Conservation (phyloP, 2,888 invertebrate genomes). For the Agrotis exclamationis region DNA sequence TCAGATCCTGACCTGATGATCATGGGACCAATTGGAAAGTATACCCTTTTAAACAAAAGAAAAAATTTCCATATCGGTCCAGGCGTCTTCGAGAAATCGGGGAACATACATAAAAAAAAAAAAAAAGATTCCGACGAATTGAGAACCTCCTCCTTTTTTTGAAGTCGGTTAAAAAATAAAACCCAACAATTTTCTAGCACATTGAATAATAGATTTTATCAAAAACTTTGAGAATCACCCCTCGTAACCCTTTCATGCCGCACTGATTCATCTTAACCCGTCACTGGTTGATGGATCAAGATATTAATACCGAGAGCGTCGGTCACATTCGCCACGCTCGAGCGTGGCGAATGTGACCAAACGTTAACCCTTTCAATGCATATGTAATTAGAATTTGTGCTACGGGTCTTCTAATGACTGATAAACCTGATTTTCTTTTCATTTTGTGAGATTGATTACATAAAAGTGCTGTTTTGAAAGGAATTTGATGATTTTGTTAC, state of each 20-base stretch:
- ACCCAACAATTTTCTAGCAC: constrained; percentile 37
- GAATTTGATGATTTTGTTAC: constrained; percentile 44
- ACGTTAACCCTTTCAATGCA: constrained; percentile 87
- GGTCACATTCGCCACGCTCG: constrained; percentile 90
- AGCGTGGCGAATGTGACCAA: constrained; percentile 89
- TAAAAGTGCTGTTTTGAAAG: constrained; percentile 56
- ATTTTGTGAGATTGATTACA: constrained; percentile 70
- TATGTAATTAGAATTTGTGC: constrained; percentile 78
- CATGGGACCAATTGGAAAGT: too few species aligned
- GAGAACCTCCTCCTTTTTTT: too few species aligned
- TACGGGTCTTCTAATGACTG: constrained; percentile 78
- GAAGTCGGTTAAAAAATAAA: too few species aligned
- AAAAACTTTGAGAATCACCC: constrained; percentile 71
- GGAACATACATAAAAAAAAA: too few species aligned
- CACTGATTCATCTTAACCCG: constrained; percentile 89
- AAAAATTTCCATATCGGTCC: too few species aligned
- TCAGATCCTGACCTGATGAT: too few species aligned
- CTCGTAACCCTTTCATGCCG: constrained; percentile 78
- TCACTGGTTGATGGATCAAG: constrained; percentile 90
- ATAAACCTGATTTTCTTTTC: constrained; percentile 73
- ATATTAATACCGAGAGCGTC: constrained; percentile 89
- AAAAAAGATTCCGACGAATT: too few species aligned
- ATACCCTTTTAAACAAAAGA: too few species aligned
- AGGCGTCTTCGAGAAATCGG: too few species aligned
- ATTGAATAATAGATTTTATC: constrained; percentile 35